phyloP scores from a whole-genome alignment of 2,113 vertebrate species.

The Oncorhynchus masou region DNA sequence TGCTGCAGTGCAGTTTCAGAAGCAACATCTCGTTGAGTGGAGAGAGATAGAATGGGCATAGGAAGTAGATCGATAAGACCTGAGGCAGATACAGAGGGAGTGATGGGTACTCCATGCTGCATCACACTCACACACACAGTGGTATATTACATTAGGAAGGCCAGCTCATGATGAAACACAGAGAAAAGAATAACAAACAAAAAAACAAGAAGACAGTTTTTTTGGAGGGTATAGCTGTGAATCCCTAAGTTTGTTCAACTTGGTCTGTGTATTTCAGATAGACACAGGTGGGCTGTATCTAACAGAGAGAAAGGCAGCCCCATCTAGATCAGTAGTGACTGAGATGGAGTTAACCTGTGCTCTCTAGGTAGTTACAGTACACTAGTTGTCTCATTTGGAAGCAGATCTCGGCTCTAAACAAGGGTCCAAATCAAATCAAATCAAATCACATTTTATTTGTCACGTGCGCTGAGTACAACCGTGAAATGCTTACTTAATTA shows the following conservation, averaged over 20 bases:
- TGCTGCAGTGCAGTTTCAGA: constrained; percentile 59
- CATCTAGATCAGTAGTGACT: no score
- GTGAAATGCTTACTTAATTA: no score
- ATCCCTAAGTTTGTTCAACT: neutral
- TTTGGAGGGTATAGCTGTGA: neutral
- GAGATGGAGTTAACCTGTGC: no score
- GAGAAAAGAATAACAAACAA: constrained; percentile 25
- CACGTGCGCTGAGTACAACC: no score
- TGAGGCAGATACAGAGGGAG: constrained; percentile 56
- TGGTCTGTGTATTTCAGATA: neutral
- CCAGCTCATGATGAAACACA: constrained; percentile 46
- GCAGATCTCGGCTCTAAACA: no score
- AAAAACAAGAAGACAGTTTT: constrained; percentile 21
- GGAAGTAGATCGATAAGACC: constrained; percentile 58
- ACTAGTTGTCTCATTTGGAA: neutral
- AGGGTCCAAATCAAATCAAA: no score
- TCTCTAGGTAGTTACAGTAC: neutral
- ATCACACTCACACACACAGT: constrained; percentile 31
- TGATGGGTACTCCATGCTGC: constrained; percentile 59
- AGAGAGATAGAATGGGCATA: constrained; percentile 61
- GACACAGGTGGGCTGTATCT: neutral
- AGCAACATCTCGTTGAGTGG: constrained; percentile 47
- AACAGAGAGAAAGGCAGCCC: neutral
- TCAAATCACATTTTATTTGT: accelerated
- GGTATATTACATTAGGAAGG: constrained; percentile 65